Conservation (phyloP, 2,797 vertebrate species). For the Semaprochilodus insignis region DNA sequence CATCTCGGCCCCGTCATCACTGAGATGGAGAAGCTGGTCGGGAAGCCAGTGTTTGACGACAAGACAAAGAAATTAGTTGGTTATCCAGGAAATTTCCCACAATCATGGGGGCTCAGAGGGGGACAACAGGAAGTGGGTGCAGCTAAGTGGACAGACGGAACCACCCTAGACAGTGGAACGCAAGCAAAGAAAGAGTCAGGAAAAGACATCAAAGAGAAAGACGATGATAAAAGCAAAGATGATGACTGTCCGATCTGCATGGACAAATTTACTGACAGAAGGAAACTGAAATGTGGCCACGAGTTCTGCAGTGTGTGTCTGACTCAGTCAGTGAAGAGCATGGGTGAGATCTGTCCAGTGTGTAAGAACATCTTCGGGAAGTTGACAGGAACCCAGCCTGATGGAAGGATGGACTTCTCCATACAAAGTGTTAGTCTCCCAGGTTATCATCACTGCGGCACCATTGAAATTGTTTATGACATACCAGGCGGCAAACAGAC, state of each 20-base stretch:
- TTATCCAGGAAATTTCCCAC: neutral
- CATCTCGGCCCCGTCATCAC: slow-evolving; percentile 22
- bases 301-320: slow-evolving; percentile 72
- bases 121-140: slow-evolving; percentile 20
- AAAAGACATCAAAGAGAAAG: neutral
- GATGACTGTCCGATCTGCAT: slow-evolving; percentile 71
- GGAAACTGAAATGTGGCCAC: slow-evolving; percentile 68
- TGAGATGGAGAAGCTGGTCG: slow-evolving; percentile 8
- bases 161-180: no score
- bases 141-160: neutral
- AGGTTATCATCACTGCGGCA: slow-evolving; percentile 33
- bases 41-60: neutral
- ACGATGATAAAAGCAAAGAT: slow-evolving; percentile 2
- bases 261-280: slow-evolving; percentile 57
- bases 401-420: neutral
- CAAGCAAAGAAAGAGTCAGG: no score
- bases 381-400: slow-evolving; percentile 71
- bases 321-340: accelerated
- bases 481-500: slow-evolving; percentile 65
- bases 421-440: accelerated
- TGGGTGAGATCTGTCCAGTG: slow-evolving; percentile 71
- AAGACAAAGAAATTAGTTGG: slow-evolving; percentile 38
- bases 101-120: accelerated
- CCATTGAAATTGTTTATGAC: slow-evolving; percentile 57
- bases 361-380: slow-evolving; percentile 74